Evolutionary conservation across 2,797 vertebrate species (phyloP), one percentile per base, ranked within the genome.

Genomic region (Crax fasciolata): DNA sequence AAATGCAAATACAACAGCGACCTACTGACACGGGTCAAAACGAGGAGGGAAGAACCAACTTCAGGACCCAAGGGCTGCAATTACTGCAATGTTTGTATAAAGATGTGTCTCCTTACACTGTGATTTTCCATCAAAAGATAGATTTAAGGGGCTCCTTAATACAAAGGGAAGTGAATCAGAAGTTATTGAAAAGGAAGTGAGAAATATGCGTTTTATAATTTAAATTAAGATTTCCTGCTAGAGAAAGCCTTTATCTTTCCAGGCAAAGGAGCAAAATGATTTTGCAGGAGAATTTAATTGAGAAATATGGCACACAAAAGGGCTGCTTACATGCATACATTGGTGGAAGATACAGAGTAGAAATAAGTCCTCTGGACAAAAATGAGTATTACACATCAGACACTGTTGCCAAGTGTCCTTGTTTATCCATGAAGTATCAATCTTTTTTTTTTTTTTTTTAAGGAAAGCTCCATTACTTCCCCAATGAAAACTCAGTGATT

Each of bases 221-320:
- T 84, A 77, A 95, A 89, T 79, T 89, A 90, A 74, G 74, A 90
- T 89, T 88, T 90, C 70, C 74, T 93, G 44, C 62, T 1, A 0
- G 59, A 89, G 52, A 90, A 89, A 13, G 32, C 32, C 74, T 90
- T 93, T 85, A 93, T 90, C 78, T 94, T 92, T 59, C 39, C 54
- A 78, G 65, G 76, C 81, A 89, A 91, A 95, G 51, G 4, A 93
- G 84, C 58, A 89, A 86, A 93, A 61, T 0, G 16, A 79, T 96
- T 90, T 71, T 92, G 80, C 25, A 86, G 38, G 43, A 78, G 52
- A 87, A 90, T 89, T 82, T 89, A 96, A 95, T 70, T 76, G 70
- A 90, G 91, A 96, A 96, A 93, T 88, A 88, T 9, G 3, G 52
- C 61, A 90, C 25, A 88, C 44, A 88, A 86, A 96, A 81, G 49